Base-by-base conservation (phyloP, 1,140 invertebrate genomes). In the Whitmania pigra region DNA sequence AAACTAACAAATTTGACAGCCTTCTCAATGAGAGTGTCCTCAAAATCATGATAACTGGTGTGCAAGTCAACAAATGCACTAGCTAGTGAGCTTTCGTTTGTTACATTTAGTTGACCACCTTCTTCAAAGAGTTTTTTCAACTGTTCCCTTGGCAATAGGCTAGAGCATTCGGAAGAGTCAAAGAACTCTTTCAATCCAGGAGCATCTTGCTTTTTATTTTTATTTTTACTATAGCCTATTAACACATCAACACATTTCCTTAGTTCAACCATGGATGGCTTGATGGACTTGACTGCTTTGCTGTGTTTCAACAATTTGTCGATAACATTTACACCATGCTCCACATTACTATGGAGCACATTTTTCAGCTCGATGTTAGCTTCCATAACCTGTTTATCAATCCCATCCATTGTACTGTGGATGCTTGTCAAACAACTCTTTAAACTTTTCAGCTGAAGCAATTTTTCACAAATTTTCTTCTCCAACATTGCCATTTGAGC, bases 1-100 rank as follows among this genome's bases (percentile, higher is more conserved):
- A 63, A 25, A 63, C 57, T 63, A 9, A 63, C 57, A 22, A 63
- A 31, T 1, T 31, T 25, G 57, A 63, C 57, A 63, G 57, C 57
- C 22, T 31, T 63, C 11, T 63, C 57, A 31, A 20, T 31, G 29
- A 63, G 22, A 22, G 4, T 63, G 29, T 63, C 57, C 22, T 22
- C 29, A 31, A 63, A 31, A 25, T 63, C 57, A n/a, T 63, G 57
- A 31, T 63, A 63, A 63, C 57, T 63, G 1, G 57, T 13, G 15
- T 63, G 57, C 20, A 63, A 13, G 22, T 63, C 57, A 22, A 63
- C 57, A 63, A 63, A 63, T 31, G 57, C 22, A 22, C 57, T 20
- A 31, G 29, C 57, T 6, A 63, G 11, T 13, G 57, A 25, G 29
- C 22, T 63, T 63, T 63, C 57, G 22, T 63, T 63, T 3, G 15